A percentile compares a stretch with the other conserved stretches of the same genome.
Evolutionary conservation across 2,113 vertebrate species (phyloP).

Genomic region (Callocephalon fimbriatum): DNA sequence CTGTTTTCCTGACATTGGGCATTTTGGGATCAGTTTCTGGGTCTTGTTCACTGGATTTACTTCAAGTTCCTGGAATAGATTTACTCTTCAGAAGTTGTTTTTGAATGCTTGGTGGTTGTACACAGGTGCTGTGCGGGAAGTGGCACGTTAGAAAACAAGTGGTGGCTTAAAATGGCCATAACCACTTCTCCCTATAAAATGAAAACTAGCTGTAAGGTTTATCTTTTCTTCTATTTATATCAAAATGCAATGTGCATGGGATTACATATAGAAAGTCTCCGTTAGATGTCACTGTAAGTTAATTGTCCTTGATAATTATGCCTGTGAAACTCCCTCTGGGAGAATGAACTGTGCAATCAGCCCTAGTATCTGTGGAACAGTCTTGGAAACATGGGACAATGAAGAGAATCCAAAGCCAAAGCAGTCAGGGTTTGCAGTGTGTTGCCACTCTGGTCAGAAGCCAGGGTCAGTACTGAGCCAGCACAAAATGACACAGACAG

Average conservation of each 20-base stretch:
- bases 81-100: accelerated
- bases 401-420: neutral
- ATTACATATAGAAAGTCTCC: accelerated
- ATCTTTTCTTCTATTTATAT: accelerated
- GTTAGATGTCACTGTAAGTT: neutral
- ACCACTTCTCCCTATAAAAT: neutral
- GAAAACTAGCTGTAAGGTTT: neutral
- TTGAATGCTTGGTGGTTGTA: neutral
- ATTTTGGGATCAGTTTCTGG: neutral
- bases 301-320: accelerated
- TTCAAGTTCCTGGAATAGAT: neutral
- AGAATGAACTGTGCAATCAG: accelerated
- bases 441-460: neutral
- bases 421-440: accelerated
- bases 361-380: neutral
- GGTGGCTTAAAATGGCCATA: neutral
- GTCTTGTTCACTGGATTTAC: neutral
- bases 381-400: accelerated
- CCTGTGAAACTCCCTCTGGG: neutral
- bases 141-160: neutral
- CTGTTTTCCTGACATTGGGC: neutral
- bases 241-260: neutral
- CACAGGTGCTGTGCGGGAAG: neutral
- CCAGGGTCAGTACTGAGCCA: accelerated
- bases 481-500: accelerated